Evolutionary conservation across 2,797 vertebrate species (phyloP).

Genomic region (Smutsia gigantea): DNA sequence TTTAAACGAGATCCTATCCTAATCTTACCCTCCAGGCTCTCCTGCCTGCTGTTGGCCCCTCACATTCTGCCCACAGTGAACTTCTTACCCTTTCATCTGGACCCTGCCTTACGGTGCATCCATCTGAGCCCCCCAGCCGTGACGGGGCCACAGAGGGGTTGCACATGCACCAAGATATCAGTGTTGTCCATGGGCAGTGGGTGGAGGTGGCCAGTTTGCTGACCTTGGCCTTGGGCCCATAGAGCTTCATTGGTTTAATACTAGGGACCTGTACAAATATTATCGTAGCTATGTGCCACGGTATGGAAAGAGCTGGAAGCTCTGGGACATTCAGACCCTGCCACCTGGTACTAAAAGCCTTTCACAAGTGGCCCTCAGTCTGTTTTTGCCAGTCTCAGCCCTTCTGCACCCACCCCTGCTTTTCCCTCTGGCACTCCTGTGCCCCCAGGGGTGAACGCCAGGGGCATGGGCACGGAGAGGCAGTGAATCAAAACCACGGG

Average conservation of each 20-base stretch:
- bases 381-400: not conserved
- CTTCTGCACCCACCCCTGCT: not conserved
- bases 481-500: not conserved
- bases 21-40: not conserved
- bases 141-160: not conserved
- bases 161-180: not conserved
- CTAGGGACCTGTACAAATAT: not conserved
- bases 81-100: not conserved
- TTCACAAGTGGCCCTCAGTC: accelerated
- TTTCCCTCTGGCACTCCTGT: accelerated
- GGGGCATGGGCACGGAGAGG: not conserved
- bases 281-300: accelerated
- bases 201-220: not conserved
- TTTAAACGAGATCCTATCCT: accelerated
- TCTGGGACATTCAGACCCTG: accelerated
- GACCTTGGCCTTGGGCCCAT: not conserved
- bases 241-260: not conserved
- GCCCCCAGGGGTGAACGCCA: not conserved
- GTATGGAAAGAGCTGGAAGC: accelerated
- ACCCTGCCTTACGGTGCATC: not conserved
- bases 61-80: not conserved
- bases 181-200: not conserved
- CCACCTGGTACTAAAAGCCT: not conserved
- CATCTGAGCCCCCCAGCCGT: not conserved
- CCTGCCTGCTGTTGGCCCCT: not conserved